phyloP scores from a whole-genome alignment of 2,888 invertebrate species.

The Athripsodes cinereus region DNA sequence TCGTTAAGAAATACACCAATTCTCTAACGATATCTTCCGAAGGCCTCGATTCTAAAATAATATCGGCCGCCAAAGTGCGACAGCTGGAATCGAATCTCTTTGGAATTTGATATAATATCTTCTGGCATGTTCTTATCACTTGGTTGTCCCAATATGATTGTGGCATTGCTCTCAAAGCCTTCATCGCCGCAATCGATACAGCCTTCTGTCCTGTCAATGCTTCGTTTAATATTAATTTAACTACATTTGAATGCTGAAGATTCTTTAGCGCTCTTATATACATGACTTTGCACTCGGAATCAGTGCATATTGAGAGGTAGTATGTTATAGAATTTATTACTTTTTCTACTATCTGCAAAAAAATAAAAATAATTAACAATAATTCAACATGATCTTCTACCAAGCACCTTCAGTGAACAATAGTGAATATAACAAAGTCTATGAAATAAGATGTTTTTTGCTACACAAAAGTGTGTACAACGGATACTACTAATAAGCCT shows the following conservation, averaged over 20 bases:
- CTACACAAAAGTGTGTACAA: no score
- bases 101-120: conserved; percentile 54
- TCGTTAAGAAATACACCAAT: conserved; percentile 46
- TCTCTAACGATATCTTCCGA: conserved; percentile 47
- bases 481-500: no score
- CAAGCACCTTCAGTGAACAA: no score
- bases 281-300: conserved; percentile 51
- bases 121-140: conserved; percentile 45
- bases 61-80: conserved; percentile 63
- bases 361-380: no score
- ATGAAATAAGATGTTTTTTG: no score
- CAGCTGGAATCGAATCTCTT: conserved; percentile 62
- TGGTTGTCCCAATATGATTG: conserved; percentile 34
- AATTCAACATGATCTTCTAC: no score
- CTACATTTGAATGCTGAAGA: conserved; percentile 53
- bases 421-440: no score
- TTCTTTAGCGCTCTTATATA: conserved; percentile 67
- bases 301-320: conserved; percentile 41
- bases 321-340: conserved; percentile 37
- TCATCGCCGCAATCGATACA: conserved; percentile 60
- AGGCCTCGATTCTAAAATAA: conserved; percentile 57
- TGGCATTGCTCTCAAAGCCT: conserved; percentile 55
- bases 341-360: conserved; percentile 34
- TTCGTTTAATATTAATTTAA: conserved; percentile 54
- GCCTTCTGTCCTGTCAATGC: conserved; percentile 47